A percentile compares a stretch with the other conserved stretches of the same genome.
phyloP scores from a whole-genome alignment of 2,888 invertebrate genomes.

The Diaprepes abbreviatus region DNA sequence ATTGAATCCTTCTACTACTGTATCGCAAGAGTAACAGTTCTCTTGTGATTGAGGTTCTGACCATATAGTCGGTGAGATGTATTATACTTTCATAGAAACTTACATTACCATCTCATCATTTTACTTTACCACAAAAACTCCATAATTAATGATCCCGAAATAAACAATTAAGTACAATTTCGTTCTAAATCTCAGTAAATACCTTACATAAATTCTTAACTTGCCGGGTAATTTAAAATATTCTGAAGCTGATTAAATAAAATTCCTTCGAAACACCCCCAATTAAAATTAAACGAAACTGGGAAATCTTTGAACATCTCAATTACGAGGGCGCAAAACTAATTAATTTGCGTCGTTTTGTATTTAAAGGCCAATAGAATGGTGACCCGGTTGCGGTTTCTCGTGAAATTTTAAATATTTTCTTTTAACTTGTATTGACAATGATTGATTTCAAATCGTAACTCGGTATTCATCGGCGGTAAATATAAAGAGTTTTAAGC shows the following conservation, averaged over 20 bases:
- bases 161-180: neutral
- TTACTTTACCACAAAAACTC: too few relatives aligned
- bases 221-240: neutral
- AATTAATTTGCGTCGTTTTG: neutral
- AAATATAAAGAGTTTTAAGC: too few relatives aligned
- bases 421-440: too few relatives aligned
- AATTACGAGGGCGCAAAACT: neutral
- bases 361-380: neutral
- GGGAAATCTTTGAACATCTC: neutral
- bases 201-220: neutral
- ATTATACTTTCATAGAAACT: too few relatives aligned
- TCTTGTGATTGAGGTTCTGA: too few relatives aligned
- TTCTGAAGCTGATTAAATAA: neutral
- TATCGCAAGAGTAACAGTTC: too few relatives aligned
- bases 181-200: neutral
- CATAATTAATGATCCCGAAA: neutral
- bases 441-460: too few relatives aligned
- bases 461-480: too few relatives aligned
- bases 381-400: neutral
- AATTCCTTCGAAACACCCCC: neutral
- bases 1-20: too few relatives aligned
- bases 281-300: neutral
- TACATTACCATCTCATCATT: too few relatives aligned
- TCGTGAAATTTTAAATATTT: too few relatives aligned
- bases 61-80: too few relatives aligned